phyloP scores from a whole-genome alignment of 1,140 invertebrate genomes.

The Drosophila tani region DNA sequence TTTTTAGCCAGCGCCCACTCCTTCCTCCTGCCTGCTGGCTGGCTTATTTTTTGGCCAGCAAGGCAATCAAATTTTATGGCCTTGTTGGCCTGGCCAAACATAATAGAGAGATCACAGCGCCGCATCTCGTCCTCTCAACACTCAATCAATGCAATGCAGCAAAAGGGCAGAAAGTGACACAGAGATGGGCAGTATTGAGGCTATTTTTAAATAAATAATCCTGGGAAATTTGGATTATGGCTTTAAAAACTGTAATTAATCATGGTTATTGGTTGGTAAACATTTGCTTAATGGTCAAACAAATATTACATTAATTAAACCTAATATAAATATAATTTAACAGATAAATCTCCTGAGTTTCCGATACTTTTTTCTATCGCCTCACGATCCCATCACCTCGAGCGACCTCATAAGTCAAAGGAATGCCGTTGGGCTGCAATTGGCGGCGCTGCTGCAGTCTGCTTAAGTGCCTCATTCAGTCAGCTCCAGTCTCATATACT shows the following conservation, averaged over 20 bases:
- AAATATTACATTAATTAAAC: background rate
- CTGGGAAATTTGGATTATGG: background rate
- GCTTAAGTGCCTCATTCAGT: conserved; percentile 61
- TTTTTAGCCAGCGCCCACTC: background rate
- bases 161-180: conserved; percentile 25
- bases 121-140: conserved; percentile 66
- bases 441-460: conserved; percentile 44
- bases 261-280: no score
- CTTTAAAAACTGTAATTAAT: no score
- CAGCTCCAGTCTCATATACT: conserved; percentile 26
- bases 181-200: conserved; percentile 16
- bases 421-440: conserved; percentile 62
- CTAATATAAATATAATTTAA: background rate
- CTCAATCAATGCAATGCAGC: conserved; percentile 69
- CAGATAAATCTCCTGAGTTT: background rate
- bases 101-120: conserved; percentile 65
- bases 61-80: conserved; percentile 79
- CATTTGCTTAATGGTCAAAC: background rate
- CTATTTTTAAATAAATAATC: background rate
- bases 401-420: conserved; percentile 71
- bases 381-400: conserved; percentile 22
- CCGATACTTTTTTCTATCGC: background rate
- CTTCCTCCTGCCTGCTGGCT: background rate
- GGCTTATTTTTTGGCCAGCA: conserved; percentile 47
- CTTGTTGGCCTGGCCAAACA: conserved; percentile 66